Conservation (phyloP, 2,113 vertebrate genomes). For the Haliaeetus leucogaster region DNA sequence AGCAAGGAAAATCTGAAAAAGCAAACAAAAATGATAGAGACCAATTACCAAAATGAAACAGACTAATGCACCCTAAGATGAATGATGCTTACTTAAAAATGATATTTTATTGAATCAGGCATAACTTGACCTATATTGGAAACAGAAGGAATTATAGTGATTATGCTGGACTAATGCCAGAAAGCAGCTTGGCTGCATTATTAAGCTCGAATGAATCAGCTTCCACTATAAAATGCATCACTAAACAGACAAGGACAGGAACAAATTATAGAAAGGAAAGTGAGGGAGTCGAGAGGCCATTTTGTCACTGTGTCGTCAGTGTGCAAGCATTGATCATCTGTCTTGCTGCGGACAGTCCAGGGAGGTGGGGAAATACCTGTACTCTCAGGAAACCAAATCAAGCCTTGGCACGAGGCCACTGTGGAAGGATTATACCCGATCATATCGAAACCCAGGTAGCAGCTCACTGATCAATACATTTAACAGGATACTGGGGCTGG, state of each 20-base stretch:
- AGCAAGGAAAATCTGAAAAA: not conserved
- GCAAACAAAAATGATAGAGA: conserved; percentile 27
- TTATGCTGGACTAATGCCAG: conserved; percentile 44
- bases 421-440: not conserved
- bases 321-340: not conserved
- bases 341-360: not conserved
- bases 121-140: conserved; percentile 24
- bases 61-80: conserved; percentile 17
- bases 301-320: not conserved
- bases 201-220: conserved; percentile 24
- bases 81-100: conserved; percentile 49
- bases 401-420: not conserved
- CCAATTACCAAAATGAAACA: conserved; percentile 36
- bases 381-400: not conserved
- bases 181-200: conserved; percentile 20
- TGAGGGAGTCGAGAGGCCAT: not conserved
- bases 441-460: not conserved
- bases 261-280: not conserved
- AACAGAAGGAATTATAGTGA: conserved; percentile 42
- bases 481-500: not conserved
- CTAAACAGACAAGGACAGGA: conserved; percentile 27
- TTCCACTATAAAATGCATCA: not conserved
- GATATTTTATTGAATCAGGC: conserved; percentile 39
- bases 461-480: not conserved
- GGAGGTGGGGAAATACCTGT: not conserved